phyloP scores from a whole-genome alignment of 1,140 invertebrate genomes.

The Heliconius himera region DNA sequence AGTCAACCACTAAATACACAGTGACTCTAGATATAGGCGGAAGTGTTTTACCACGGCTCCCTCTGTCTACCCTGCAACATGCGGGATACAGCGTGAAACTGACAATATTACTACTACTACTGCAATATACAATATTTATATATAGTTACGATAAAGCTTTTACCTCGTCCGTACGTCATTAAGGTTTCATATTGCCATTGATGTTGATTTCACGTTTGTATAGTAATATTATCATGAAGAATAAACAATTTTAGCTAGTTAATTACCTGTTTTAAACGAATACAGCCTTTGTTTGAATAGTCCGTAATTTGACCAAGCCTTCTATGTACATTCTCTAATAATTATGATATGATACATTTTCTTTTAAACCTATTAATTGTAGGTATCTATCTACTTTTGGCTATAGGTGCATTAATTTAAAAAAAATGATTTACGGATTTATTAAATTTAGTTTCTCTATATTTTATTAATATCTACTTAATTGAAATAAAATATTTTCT shows the following conservation, averaged over 20 bases:
- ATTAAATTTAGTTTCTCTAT: too few relatives aligned
- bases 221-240: conserved; percentile 5
- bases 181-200: conserved; percentile 1
- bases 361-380: not conserved
- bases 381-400: not conserved
- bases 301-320: not conserved
- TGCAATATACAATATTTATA: not conserved
- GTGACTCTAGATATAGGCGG: not conserved
- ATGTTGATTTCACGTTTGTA: not conserved
- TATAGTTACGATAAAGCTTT: not conserved
- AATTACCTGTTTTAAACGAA: conserved; percentile 21
- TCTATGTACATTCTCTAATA: not conserved
- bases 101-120: too few relatives aligned
- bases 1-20: too few relatives aligned
- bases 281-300: conserved; percentile 17
- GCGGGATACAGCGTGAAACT: too few relatives aligned
- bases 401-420: not conserved
- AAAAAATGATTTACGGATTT: too few relatives aligned
- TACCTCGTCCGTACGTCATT: not conserved
- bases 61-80: too few relatives aligned
- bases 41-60: not conserved
- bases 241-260: conserved; percentile 14
- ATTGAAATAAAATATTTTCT: too few relatives aligned
- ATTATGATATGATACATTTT: not conserved
- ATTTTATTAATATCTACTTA: too few relatives aligned